Conservation (phyloP, 37 sponge, comb jelly and placozoan genomes). For the Oscarella lobularis region DNA sequence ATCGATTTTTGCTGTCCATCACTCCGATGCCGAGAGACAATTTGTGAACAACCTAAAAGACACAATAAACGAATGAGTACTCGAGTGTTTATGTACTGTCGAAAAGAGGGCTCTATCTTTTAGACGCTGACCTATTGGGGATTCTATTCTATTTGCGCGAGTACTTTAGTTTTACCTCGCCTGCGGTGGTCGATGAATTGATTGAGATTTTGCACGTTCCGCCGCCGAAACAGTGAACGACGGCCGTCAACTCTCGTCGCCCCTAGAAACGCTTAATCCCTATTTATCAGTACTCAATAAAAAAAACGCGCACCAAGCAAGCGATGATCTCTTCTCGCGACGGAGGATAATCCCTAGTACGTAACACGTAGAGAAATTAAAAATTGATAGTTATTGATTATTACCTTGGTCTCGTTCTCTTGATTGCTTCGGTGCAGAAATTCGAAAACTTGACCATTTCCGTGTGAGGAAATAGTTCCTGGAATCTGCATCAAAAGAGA, state of each 20-base stretch:
- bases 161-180: slow-evolving; percentile 43
- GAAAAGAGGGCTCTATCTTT: no score
- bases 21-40: slow-evolving; percentile 52
- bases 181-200: slow-evolving; percentile 67
- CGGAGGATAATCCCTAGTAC: slow-evolving; percentile 40
- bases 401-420: slow-evolving; percentile 46
- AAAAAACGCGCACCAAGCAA: slow-evolving; percentile 41
- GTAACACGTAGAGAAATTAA: background rate
- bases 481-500: slow-evolving; percentile 18
- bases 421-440: slow-evolving; percentile 42
- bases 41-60: slow-evolving; percentile 55
- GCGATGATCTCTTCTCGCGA: slow-evolving; percentile 67
- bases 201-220: slow-evolving; percentile 63
- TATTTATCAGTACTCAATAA: background rate
- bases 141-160: no score
- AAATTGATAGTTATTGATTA: background rate
- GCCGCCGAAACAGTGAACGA: slow-evolving; percentile 64
- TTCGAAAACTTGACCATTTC: slow-evolving; percentile 76
- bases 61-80: background rate
- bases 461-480: slow-evolving; percentile 48
- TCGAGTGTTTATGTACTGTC: no score
- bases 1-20: slow-evolving; percentile 43
- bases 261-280: slow-evolving; percentile 42
- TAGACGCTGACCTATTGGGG: no score
- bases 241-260: slow-evolving; percentile 39